Base-by-base conservation (phyloP, 2,888 invertebrate species). In the Drosophila cognata region DNA sequence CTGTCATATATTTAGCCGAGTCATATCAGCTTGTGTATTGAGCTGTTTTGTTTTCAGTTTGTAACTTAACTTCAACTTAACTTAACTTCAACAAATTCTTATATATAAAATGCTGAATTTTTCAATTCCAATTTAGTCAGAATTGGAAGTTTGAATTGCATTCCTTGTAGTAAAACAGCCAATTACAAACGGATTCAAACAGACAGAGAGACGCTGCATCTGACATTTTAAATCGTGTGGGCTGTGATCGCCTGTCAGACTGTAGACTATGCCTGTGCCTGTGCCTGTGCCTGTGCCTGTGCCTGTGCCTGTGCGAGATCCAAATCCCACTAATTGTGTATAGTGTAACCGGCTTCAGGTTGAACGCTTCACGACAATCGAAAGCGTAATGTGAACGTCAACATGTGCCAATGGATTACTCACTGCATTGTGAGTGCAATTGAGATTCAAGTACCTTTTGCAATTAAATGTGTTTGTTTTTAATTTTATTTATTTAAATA, bases 391-490 rank as follows among this genome's bases (percentile, higher is more conserved):
- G n/a, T n/a, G 7, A 7, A 13, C 46, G 25, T n/a, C 16, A 36
- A 33, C 10, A n/a, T 13, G 52, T 10, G 46, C 18, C 31, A 51
- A 35, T 10, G 46, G 29, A 11, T 65, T 41, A 65, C 28, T 51
- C 38, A 67, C 4, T 21, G 16, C 2, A n/a, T 2, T n/a, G 38
- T 50, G 43, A 59, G 38, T 63, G 16, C 13, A 18, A 51, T 64
- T 38, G 43, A 52, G 28, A 11, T 43, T 29, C 21, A 48, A 36
- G 18, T 41, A 57, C 41, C n/a, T 60, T 50, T 58, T 59, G 6
- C 18, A 38, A 66, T 55, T 65, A 73, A 61, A 56, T 29, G 29
- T 13, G 21, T 74, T 55, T 38, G 10, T 38, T 28, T 50, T 50
- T 11, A 3, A 50, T 28, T 28, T 11, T 16, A 25, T 25, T 46